Base-by-base conservation (phyloP, 2,888 invertebrate species). In the Pecten maximus region DNA sequence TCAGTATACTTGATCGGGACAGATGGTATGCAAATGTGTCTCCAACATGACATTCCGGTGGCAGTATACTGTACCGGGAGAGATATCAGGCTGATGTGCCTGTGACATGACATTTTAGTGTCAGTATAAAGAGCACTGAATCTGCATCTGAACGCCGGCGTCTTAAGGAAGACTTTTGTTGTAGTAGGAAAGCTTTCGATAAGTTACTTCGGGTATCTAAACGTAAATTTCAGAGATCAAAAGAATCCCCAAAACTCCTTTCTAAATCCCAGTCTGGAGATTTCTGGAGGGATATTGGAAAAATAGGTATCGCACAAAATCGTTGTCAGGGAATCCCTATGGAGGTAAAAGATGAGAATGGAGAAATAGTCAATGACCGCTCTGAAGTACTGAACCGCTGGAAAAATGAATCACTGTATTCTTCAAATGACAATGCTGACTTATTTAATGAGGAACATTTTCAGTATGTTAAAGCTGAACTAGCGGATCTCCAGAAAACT, bases 371-470 rank as follows among this genome's bases (percentile, higher is more conserved):
- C n/a, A 60, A n/a, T 60, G 60, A 60, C n/a, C 23, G 8, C 2
- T 23, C 23, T 0, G 6, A 60, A 60, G 60, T 60, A 60, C 2
- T 60, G 8, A 60, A 60, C 8, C 60, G 60, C 8, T 60, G 60
- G 60, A 23, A 60, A 60, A n/a, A n/a, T 60, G 60, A 60, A 60
- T 23, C 60, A 23, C n/a, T 60, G n/a, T 60, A 60, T 60, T 60
- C 60, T 2, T n/a, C n/a, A 19, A 60, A n/a, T 60, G 60, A 60
- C 60, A 23, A 16, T n/a, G 23, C 23, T 60, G 60, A 23, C 2
- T 6, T 3, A 60, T 60, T 60, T 87, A 54, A 89, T 44, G 40
- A 87, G 35, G 40, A 89, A 89, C 89, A 89, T 87, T 35, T 87
- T 48, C 12, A 89, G 35, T 8, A 35, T 87, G 87, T 89, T 35